Evolutionary conservation across 2,888 invertebrate genomes (phyloP).

Genomic region (Agrotis clavis): DNA sequence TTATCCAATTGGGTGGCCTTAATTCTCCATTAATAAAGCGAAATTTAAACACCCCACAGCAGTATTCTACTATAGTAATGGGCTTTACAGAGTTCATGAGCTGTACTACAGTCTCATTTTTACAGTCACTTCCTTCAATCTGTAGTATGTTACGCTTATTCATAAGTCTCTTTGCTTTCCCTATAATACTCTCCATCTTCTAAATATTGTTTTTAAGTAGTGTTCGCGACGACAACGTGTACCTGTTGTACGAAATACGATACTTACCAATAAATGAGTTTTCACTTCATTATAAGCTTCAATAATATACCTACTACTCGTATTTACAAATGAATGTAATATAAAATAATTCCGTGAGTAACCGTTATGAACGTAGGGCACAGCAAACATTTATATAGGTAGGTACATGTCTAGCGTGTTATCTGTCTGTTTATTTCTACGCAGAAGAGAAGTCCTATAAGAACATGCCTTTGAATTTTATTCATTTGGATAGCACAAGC

Average conservation of each 20-base stretch:
- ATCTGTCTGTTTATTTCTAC: neutral
- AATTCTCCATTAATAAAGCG: conserved; percentile 25
- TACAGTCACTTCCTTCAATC: neutral
- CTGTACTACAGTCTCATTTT: conserved; percentile 10
- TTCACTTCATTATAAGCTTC: neutral
- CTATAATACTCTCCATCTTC: neutral
- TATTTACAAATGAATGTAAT: neutral
- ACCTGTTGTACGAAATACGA: neutral
- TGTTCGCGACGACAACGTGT: conserved; percentile 15
- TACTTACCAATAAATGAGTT: conserved; percentile 10
- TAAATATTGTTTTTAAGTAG: neutral
- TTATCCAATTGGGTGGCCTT: conserved; percentile 18
- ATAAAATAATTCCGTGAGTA: neutral
- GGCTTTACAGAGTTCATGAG: conserved; percentile 37
- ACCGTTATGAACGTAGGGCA: neutral
- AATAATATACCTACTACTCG: neutral
- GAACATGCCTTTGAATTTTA: too few relatives aligned
- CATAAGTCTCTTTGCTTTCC: neutral
- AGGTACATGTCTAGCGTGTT: neutral
- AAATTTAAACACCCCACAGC: conserved; percentile 28
- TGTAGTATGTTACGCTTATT: conserved; percentile 6
- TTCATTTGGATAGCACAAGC: neutral
- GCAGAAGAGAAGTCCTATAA: neutral
- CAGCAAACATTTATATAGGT: neutral
- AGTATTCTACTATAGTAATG: conserved; percentile 23